Base-by-base conservation (phyloP, 2,797 vertebrate genomes). In the Halcyon smyrnensis region DNA sequence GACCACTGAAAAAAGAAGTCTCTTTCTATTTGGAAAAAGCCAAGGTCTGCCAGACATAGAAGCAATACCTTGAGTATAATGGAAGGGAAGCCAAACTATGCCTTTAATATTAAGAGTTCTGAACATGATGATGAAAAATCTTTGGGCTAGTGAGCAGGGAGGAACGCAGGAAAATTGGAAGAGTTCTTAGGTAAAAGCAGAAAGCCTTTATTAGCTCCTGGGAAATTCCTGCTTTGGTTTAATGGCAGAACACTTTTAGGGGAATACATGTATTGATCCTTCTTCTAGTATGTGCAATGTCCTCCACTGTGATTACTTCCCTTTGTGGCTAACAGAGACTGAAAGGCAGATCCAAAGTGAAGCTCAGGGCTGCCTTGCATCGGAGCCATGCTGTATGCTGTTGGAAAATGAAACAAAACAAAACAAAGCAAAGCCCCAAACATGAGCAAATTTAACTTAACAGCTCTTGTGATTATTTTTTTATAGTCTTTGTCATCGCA, bases 251-350 rank as follows among this genome's bases (percentile, higher is more conserved):
- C 36, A 78, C 77, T 94, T 84, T 82, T 57, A 79, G 67, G 62
- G 78, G 81, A 95, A 62, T 91, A 43, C 4, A 51, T 43, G 30
- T 30, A 92, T 87, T 3, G 83, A 92, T 90, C 36, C 41, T 76
- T 87, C 32, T 96, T 92, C 87, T 86, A 77, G 71, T 86, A 16
- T 81, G 69, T 90, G 59, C 74, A 75, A 30, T 92, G 83, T 94
- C 93, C 57, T 92, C 74, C 77, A 46, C 67, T 64, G 78, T 92
- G 96, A 96, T 97, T 89, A 96, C 90, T 57, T 97, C 64, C 12
- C 67, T 93, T 84, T 84, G 57, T 59, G 25, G 84, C 60, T 86
- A 77, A 51, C 81, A 89, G 77, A 94, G 48, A 82, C 84, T 93
- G 87, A 97, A 79, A 95, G 68, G 68, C 69, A 69, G 48, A 46